These are phyloP conservation scores for Hirtodrosophila alboralis DNA, from an alignment of 2,888 invertebrate species.

Conservation along the genomic window DNA sequence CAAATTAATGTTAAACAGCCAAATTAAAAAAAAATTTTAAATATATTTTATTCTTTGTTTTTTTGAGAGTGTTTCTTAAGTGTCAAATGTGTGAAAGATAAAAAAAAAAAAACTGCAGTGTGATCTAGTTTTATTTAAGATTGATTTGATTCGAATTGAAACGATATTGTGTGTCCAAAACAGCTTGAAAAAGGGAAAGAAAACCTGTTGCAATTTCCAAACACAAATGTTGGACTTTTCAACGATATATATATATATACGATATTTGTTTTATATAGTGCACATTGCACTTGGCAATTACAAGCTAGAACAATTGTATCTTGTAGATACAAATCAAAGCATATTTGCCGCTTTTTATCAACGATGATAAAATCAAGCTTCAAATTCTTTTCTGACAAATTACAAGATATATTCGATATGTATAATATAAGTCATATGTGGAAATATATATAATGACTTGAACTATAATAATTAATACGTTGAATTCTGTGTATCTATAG, in stretches of 20 bases:
- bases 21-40: constrained; percentile 2
- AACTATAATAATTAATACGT: too few species aligned
- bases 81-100: constrained; percentile 49
- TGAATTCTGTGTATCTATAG: constrained; percentile 19
- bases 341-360: constrained; percentile 14
- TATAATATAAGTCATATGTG: too few species aligned
- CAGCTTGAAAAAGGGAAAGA: background rate
- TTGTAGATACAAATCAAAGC: constrained; percentile 26
- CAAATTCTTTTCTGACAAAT: constrained; percentile 28
- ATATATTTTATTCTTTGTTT: constrained; percentile 6
- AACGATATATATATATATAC: too few species aligned
- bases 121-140: constrained; percentile 43
- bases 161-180: constrained; percentile 14
- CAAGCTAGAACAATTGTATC: constrained; percentile 22
- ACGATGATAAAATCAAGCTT: constrained; percentile 33
- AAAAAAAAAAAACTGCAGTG: constrained; percentile 28
- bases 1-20: constrained; percentile 42
- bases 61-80: constrained; percentile 24
- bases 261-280: constrained; percentile 12
- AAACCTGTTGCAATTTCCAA: constrained; percentile 3
- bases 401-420: constrained; percentile 10
- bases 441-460: too few species aligned
- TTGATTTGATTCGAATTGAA: constrained; percentile 51
- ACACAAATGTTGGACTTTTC: constrained; percentile 1
- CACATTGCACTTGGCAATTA: constrained; percentile 9